Evolutionary conservation across 2,888 invertebrate species (phyloP).

Genomic region (Coenonympha arcania): DNA sequence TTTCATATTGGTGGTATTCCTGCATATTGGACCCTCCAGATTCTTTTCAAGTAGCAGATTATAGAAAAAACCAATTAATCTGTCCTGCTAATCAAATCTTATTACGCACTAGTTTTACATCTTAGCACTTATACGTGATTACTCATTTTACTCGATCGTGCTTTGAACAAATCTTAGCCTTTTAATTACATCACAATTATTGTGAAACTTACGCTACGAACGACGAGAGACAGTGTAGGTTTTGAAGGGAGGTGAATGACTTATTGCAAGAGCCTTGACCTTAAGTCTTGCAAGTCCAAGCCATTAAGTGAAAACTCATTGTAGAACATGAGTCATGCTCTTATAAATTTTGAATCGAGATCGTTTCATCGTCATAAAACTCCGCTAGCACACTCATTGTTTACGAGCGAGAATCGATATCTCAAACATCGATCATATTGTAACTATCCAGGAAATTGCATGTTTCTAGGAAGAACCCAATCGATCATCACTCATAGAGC

Average conservation of each 20-base stretch:
- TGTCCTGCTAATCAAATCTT: no score
- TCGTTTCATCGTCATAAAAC: not conserved
- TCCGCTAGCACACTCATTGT: not conserved
- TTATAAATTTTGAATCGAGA: constrained; percentile 3
- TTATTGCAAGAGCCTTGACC: not conserved
- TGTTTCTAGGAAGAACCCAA: constrained; percentile 5
- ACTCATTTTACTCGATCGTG: no score
- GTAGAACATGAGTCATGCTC: not conserved
- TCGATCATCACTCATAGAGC: constrained; percentile 15
- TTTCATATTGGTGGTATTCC: no score
- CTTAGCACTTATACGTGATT: no score
- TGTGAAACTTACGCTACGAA: not conserved
- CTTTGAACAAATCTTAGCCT: no score
- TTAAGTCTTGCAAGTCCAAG: no score
- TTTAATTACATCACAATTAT: no score
- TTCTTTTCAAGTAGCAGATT: no score
- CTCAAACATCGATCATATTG: constrained; percentile 16
- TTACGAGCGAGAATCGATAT: constrained; percentile 6
- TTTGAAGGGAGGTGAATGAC: not conserved
- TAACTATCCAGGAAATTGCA: constrained; percentile 9
- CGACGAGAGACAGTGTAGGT: not conserved
- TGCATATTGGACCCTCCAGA: no score
- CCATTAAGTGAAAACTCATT: constrained; percentile 1
- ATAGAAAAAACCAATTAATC: no score
- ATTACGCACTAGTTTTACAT: no score